Evolutionary conservation across 2,113 vertebrate genomes (phyloP), one percentile per base, ranked within the genome.

Genomic region (Aplodontia rufa): DNA sequence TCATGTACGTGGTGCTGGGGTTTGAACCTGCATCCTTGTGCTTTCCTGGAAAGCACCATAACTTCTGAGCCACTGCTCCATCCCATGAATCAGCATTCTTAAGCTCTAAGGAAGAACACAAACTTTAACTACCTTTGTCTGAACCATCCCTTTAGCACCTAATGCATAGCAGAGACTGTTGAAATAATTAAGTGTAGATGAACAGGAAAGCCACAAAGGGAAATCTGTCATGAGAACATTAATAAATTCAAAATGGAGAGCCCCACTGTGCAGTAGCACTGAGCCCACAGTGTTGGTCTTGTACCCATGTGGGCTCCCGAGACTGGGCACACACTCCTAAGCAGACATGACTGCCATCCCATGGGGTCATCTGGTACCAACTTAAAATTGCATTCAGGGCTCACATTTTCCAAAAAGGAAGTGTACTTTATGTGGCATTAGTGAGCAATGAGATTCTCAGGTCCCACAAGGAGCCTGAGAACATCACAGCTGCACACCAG

Each of bases 251-350:
- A 58, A 80, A 10, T 26, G 22, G 13, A 42, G 45, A 71, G 1
- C 8, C 32, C 53, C 17, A 3, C 0, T 3, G 40, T 20, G 35
- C 45, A 40, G n/a, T n/a, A 35, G 24, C 45, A 32, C 4, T 24
- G 5, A 35, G 10, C n/a, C 11, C 49, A 14, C 3, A 5, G 10
- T 2, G 12, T 28, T 71, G n/a, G 47, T 30, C 10, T 37, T 35
- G 12, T 37, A 20, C n/a, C 8, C 16, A 49, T 8, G 17, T 1
- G 6, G 17, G 11, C 26, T 42, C 51, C 19, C 60, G 45, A 51
- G 53, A 0, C 42, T 78, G 35, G 7, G 22, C 2, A 0, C 0
- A 0, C 6, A 28, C 1, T 32, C 45, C 9, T 1, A 12, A 0
- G 5, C 62, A 45, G 30, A 28, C 5, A 5, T 3, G 30, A 47